Evolutionary conservation across 2,113 vertebrate genomes (phyloP).

Genomic region (Gymnobelideus leadbeateri): DNA sequence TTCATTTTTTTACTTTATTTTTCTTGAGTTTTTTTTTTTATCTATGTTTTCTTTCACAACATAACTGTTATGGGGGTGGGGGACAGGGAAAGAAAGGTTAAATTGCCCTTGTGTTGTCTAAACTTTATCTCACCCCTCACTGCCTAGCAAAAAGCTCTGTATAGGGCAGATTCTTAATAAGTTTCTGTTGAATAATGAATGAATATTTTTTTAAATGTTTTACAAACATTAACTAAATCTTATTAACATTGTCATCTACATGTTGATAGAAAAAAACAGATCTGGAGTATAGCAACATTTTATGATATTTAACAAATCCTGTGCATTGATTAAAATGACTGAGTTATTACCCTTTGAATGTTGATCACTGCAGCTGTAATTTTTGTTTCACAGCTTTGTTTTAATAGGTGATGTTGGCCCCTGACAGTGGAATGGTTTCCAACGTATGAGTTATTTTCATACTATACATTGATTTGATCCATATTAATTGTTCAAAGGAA

Average conservation of each 20-base stretch:
- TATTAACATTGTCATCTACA: slow-evolving; percentile 64
- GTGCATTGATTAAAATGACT: slow-evolving; percentile 78
- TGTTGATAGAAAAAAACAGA: slow-evolving; percentile 68
- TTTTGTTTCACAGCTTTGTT: slow-evolving; percentile 68
- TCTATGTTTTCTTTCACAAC: too few relatives aligned
- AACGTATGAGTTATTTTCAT: slow-evolving; percentile 50
- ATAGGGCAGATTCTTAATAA: too few relatives aligned
- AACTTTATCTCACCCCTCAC: too few relatives aligned
- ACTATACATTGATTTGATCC: slow-evolving; percentile 70
- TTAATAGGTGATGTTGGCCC: slow-evolving; percentile 69
- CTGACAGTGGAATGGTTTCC: slow-evolving; percentile 36
- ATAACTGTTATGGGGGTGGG: too few relatives aligned
- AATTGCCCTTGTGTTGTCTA: too few relatives aligned
- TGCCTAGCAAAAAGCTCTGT: too few relatives aligned
- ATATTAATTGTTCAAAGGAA: slow-evolving; percentile 70
- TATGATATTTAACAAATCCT: slow-evolving; percentile 66
- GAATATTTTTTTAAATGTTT: slow-evolving; percentile 6
- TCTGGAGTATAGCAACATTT: slow-evolving; percentile 55
- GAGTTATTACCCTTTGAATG: slow-evolving; percentile 81
- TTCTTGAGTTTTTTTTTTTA: too few relatives aligned
- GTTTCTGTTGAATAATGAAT: too few relatives aligned
- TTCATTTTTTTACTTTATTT: too few relatives aligned
- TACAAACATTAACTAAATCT: slow-evolving; percentile 62
- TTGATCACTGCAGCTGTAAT: slow-evolving; percentile 68
- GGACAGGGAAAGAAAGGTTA: too few relatives aligned